Base-by-base conservation (phyloP, 2,888 invertebrate species). In the Hydrotaea cyrtoneurina region DNA sequence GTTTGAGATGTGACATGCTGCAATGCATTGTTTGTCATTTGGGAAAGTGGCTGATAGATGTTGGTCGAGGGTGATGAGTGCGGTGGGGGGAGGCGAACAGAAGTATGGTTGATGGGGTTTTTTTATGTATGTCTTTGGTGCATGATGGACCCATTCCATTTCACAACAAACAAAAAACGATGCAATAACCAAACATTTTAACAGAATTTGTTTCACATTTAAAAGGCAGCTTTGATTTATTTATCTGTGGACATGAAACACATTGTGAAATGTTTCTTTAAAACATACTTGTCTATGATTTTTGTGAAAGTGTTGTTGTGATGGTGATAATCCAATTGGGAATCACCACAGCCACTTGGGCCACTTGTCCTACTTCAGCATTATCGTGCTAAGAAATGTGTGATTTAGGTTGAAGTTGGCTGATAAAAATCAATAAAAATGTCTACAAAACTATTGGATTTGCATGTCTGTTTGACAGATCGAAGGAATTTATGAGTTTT, bases 171-270 rank as follows among this genome's bases (percentile, higher is more conserved):
- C 36, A 8, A 3, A 36, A 39, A 39, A 10, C 31, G 31, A 31
- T 31, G 39, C 69, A 80, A 77, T 83, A 74, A 77, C 36, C 66
- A 77, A 80, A 83, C 69, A 77, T 77, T 79, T 39, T 73, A 77
- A 77, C 62, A 78, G n/a, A 36, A 62, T 83, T 73, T 77, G 59
- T 55, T 79, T 73, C 21, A 79, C 36, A 62, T 79, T 71, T 72
- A 72, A 72, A 53, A 53, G 31, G 7, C 31, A 31, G 74, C 57
- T 78, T 74, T 82, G 64, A 72, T 79, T 79, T 83, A 79, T 76
- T 50, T 59, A 53, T 64, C 21, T 46, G 23, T 21, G 19, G 21
- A 43, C 0, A 69, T 69, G 39, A 26, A 72, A 36, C 19, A 39
- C 57, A 59, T 8, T 57, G 43, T 69, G 53, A 31, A 62, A 62